Conservation (phyloP, 2,888 invertebrate genomes). For the Liodrosophila aerea region DNA sequence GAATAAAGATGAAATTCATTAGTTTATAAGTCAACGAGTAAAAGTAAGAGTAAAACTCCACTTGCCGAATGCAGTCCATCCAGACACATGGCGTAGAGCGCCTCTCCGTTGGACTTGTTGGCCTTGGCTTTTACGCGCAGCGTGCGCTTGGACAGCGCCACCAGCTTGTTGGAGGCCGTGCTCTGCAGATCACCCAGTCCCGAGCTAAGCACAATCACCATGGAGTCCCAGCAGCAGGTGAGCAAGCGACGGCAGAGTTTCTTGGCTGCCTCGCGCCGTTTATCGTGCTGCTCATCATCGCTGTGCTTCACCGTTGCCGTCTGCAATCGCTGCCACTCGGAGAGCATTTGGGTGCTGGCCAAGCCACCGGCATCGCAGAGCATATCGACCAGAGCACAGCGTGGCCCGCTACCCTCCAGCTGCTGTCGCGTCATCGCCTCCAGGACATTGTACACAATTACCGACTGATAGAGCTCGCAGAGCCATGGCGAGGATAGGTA, state of each 20-base stretch:
- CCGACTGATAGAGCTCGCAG: constrained; percentile 94
- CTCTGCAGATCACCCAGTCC: constrained; percentile 85
- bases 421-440: constrained; percentile 78
- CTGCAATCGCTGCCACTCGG: constrained; percentile 93
- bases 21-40: too few species aligned
- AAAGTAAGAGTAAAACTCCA: neutral
- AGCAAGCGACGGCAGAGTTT: constrained; percentile 90
- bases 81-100: constrained; percentile 91
- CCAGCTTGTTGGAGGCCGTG: constrained; percentile 84
- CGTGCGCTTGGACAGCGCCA: constrained; percentile 85
- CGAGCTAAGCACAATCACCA: constrained; percentile 93
- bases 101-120: constrained; percentile 87
- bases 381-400: constrained; percentile 82
- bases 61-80: constrained; percentile 93
- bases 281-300: constrained; percentile 85
- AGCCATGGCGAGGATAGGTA: constrained; percentile 97
- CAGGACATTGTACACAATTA: constrained; percentile 85
- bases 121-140: constrained; percentile 81
- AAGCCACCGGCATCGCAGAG: constrained; percentile 91
- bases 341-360: constrained; percentile 91
- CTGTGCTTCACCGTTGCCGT: constrained; percentile 88
- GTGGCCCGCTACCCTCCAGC: constrained; percentile 70
- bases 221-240: constrained; percentile 95
- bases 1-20: too few species aligned
- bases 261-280: constrained; percentile 90